A percentile compares a stretch with the other conserved stretches of the same genome.
Conservation (phyloP, 2,888 invertebrate species). For the Phymatocera aterrima region DNA sequence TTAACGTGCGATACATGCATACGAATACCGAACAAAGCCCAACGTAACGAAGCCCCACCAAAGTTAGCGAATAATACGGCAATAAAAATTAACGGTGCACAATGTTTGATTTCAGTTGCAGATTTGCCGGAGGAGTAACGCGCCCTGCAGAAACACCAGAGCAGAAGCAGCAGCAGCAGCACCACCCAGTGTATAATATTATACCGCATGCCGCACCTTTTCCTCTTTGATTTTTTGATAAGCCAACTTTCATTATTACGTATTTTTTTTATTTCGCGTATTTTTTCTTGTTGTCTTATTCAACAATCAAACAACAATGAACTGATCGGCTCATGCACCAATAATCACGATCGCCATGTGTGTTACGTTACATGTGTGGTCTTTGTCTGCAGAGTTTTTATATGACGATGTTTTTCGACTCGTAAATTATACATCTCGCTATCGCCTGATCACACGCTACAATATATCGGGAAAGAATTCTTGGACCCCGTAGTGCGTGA, state of each 20-base stretch:
- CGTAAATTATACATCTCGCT: too few relatives aligned
- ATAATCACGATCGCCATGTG: neutral
- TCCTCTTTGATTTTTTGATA: neutral
- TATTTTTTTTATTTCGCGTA: too few relatives aligned
- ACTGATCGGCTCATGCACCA: constrained; percentile 1
- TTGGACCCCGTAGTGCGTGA: too few relatives aligned
- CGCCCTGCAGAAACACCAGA: neutral
- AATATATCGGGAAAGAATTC: too few relatives aligned
- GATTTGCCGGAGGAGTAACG: neutral
- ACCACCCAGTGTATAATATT: neutral
- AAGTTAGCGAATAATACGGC: neutral
- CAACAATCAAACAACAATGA: neutral
- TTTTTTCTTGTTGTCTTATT: neutral
- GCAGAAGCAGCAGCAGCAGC: neutral
- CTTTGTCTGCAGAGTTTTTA: too few relatives aligned
- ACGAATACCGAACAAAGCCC: too few relatives aligned
- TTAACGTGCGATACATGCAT: neutral
- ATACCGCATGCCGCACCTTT: constrained; percentile 11
- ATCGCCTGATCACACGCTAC: too few relatives aligned
- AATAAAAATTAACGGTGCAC: neutral
- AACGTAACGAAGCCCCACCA: too few relatives aligned
- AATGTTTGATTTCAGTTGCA: neutral
- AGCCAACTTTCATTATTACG: neutral
- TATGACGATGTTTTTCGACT: too few relatives aligned
- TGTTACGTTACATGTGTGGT: neutral